phyloP scores from a whole-genome alignment of 2,113 vertebrate genomes.

The Oostethus manadensis region DNA sequence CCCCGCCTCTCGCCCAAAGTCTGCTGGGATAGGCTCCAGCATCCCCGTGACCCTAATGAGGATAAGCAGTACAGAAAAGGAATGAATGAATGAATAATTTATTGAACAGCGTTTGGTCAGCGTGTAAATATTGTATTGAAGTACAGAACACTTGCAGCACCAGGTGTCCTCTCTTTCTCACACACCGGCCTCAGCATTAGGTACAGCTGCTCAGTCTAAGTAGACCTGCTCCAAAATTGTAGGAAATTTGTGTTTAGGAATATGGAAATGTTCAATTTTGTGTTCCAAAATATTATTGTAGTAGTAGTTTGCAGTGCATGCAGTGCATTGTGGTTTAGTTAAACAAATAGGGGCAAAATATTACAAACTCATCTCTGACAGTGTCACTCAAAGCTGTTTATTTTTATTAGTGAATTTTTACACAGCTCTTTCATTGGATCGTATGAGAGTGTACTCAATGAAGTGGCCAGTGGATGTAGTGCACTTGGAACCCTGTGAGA shows the following conservation, averaged over 20 bases:
- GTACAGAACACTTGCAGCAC: constrained; percentile 53
- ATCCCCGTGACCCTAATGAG: too few relatives aligned
- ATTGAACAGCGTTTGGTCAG: constrained; percentile 23
- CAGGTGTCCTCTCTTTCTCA: constrained; percentile 42
- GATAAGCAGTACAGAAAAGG: too few relatives aligned
- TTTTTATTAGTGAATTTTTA: neutral
- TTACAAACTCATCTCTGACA: too few relatives aligned
- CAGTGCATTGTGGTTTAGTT: too few relatives aligned
- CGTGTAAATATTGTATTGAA: constrained; percentile 44
- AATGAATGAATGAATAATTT: constrained; percentile 40
- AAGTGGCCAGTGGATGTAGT: neutral
- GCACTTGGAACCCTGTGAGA: constrained; percentile 3
- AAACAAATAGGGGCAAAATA: too few relatives aligned
- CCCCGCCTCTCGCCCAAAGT: too few relatives aligned
- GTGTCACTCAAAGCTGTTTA: too few relatives aligned
- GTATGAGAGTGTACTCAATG: constrained; percentile 2
- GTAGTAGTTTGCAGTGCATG: neutral
- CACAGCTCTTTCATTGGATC: neutral
- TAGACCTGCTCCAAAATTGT: neutral
- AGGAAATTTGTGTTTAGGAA: neutral
- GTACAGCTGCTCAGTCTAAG: neutral
- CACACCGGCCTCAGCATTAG: constrained; percentile 14
- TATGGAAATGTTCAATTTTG: neutral
- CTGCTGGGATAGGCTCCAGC: too few relatives aligned
- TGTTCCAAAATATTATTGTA: neutral